Evolutionary conservation across 2,888 invertebrate species (phyloP), one percentile per base, ranked within the genome.

Genomic region (Apodemia hepburni): DNA sequence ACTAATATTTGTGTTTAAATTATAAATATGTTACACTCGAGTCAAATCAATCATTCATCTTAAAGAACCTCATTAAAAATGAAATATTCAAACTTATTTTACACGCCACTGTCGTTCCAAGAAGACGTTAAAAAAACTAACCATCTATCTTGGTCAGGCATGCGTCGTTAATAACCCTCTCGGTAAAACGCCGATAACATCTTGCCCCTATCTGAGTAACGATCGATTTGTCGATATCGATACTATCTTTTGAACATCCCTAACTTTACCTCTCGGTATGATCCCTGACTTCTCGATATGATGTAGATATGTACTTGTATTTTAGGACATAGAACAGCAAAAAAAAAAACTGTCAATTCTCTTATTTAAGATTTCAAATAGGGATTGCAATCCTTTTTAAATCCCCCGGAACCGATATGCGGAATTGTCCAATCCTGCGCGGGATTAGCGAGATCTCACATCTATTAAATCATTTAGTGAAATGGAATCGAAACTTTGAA

Each of bases 131-230:
- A 80, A 81, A 77, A 71, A 68, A 64, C 60, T 65, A 69, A 67
- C 71, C 75, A 81, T 82, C 80, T 74, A 79, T 83, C 81, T 80
- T 78, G 73, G 73, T 70, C 68, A 65, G 60, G 69, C 72, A 65
- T 61, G 64, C 72, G 74, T 78, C 81, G 78, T 81, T 81, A 64
- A 61, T 61, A 61, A 51, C 60, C 75, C 68, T 66, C 63, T 65
- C 68, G 65, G 70, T 76, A 76, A 76, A 80, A 75, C 68, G 75
- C 63, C 73, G 84, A 84, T 84, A 83, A 80, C 75, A 82, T 82
- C 82, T 70, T 70, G 76, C 79, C 78, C 78, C 78, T 74, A 74
- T 70, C 64, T 69, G 66, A 71, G 72, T 64, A 76, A 79, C 76
- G 70, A 86, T 84, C 82, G 74, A 71, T 69, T 73, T 69, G 65